Conservation (phyloP, 2,888 invertebrate species). For the Unio delphinus region DNA sequence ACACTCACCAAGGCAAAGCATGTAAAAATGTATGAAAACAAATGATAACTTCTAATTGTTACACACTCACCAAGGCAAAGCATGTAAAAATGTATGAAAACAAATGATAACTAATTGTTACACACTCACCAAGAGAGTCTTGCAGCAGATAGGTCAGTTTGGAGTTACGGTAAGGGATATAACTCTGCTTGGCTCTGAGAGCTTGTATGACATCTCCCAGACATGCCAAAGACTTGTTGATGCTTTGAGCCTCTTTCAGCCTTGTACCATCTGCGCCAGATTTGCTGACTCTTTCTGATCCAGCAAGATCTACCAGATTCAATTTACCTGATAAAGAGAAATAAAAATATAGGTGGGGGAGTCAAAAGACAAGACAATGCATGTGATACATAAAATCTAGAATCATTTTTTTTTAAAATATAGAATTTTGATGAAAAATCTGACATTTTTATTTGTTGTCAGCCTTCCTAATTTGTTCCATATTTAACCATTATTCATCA, state of each 20-base stretch:
- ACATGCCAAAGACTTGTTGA: constrained; percentile 75
- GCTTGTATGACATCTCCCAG: constrained; percentile 75
- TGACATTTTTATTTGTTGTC: too few relatives aligned
- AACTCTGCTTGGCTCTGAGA: constrained; percentile 72
- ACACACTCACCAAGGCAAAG: too few relatives aligned
- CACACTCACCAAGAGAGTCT: constrained; percentile 72
- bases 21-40: too few relatives aligned
- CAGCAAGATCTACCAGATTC: constrained; percentile 74
- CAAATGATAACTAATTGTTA: too few relatives aligned
- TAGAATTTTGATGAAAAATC: too few relatives aligned
- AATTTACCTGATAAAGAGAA: constrained; percentile 65
- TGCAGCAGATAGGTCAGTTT: constrained; percentile 75
- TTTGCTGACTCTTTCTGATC: constrained; percentile 73
- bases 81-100: too few relatives aligned
- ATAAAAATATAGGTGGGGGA: not conserved
- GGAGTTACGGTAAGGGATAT: constrained; percentile 75
- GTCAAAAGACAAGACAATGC: not conserved
- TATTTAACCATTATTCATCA: too few relatives aligned
- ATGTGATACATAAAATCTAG: not conserved
- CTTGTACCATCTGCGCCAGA: constrained; percentile 73
- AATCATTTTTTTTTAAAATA: not conserved
- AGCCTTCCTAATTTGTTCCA: too few relatives aligned
- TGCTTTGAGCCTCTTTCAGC: constrained; percentile 74
- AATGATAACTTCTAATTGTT: too few relatives aligned
- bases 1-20: too few relatives aligned